Evolutionary conservation across 1,140 invertebrate species (phyloP), one percentile per base, ranked within the genome.

Genomic region (Dendrolimus kikuchii): DNA sequence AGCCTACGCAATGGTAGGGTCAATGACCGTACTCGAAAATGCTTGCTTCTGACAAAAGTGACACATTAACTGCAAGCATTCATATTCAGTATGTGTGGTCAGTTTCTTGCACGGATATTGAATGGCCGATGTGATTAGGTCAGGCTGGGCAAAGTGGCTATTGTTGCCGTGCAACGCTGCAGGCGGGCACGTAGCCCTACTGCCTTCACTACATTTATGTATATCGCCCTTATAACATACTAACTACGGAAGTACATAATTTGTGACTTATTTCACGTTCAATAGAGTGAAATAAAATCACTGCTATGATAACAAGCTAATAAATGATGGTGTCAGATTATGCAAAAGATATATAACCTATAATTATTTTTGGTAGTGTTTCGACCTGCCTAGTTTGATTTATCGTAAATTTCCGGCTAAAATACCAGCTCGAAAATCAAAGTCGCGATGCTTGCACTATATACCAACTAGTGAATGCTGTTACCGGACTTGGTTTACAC

Each of bases 1-100:
- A 75, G 76, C 77, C 82, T 84, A 86, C 82, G 82, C 82, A 86
- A 84, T 83, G 74, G 74, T 80, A 80, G 77, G 82, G 82, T 84
- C 82, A 73, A 74, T 64, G 81, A 77, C 82, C 82, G 74, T 75
- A 81, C 74, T 77, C 81, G 74, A 86, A 83, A 86, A 83, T 86
- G 71, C 77, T 76, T 66, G 75, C 76, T 81, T 78, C 76, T 84
- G 77, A 79, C 79, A 75, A 84, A 81, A 86, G 79, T 82, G 77
- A 82, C 82, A 84, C 77, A 86, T 81, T 72, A 82, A 78, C 74
- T 70, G 73, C 66, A 64, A 74, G 60, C 70, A 81, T 77, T 83
- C 73, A 82, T 84, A 86, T 82, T 83, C 77, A 74, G 74, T 71
- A 71, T 78, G 77, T 77, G 77, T 77, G 77, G 77, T 76, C 79